Conservation (phyloP, 2,797 vertebrate genomes). For the Enoplosus armatus region DNA sequence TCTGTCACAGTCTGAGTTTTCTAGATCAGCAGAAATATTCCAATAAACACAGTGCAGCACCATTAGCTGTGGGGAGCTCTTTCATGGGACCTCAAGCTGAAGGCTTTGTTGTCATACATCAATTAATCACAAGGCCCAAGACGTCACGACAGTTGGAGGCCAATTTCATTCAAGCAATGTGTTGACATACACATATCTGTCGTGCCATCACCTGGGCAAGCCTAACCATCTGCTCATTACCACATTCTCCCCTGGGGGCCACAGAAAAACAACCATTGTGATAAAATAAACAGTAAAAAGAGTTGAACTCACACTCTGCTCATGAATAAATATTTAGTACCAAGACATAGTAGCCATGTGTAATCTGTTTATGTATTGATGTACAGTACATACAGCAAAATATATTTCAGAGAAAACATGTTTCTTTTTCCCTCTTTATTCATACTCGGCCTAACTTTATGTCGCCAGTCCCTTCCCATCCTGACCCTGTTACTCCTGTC, state of each 20-base stretch:
- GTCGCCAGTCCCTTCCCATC: neutral
- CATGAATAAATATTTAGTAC: neutral
- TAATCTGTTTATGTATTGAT: neutral
- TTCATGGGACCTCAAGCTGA: constrained; percentile 37
- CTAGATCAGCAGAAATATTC: constrained; percentile 41
- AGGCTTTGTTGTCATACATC: constrained; percentile 56
- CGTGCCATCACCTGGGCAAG: constrained; percentile 44
- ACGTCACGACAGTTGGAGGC: constrained; percentile 42
- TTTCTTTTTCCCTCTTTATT: neutral
- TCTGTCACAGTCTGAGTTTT: constrained; percentile 7
- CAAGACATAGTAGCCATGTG: neutral
- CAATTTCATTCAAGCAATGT: constrained; percentile 41
- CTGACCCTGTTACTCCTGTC: constrained; percentile 4
- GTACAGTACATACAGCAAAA: neutral
- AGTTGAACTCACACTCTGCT: neutral
- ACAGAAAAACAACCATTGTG: constrained; percentile 12
- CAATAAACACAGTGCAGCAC: constrained; percentile 7
- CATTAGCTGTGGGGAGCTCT: constrained; percentile 17
- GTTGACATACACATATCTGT: constrained; percentile 49
- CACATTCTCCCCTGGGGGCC: constrained; percentile 36
- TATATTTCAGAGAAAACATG: neutral
- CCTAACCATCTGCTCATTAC: constrained; percentile 61
- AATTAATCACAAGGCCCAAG: constrained; percentile 58
- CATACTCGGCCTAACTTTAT: neutral
- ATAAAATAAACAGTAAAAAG: constrained; percentile 22